Percentiles rank a stretch among this genome's conserved stretches.
These are phyloP conservation scores for Mylabris phalerata DNA, from an alignment of 1,140 invertebrate species.

Conservation along the genomic window DNA sequence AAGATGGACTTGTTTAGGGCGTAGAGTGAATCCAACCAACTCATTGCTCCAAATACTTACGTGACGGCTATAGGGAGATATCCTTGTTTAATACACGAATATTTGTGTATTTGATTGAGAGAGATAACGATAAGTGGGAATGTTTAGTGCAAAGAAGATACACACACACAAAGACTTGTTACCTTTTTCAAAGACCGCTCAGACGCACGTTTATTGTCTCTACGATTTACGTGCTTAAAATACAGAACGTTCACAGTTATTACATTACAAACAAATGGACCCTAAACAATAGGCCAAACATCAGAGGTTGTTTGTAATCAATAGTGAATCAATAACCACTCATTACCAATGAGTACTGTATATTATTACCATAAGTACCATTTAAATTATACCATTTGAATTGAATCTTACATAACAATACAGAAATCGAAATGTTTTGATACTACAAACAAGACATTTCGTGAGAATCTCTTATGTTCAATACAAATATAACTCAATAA, in stretches of 20 bases:
- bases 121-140: conserved; percentile 16
- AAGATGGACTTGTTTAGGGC: background rate
- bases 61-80: conserved; percentile 13
- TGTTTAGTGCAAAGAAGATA: conserved; percentile 21
- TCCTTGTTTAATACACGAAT: conserved; percentile 22
- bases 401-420: too few species aligned
- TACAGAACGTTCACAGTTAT: conserved; percentile 22
- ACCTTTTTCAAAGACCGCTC: conserved; percentile 27
- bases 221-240: conserved; percentile 26
- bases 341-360: too few species aligned
- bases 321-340: conserved; percentile 3
- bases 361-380: too few species aligned
- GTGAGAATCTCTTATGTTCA: too few species aligned
- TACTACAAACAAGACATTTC: too few species aligned
- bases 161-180: conserved; percentile 19
- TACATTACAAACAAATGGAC: conserved; percentile 18
- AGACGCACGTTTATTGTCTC: conserved; percentile 28
- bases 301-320: background rate
- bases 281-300: too few species aligned
- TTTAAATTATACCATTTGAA: too few species aligned
- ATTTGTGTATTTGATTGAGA: conserved; percentile 13
- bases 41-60: conserved; percentile 18
- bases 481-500: too few species aligned
- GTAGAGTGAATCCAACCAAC: conserved; percentile 6
- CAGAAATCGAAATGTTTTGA: too few species aligned